A percentile compares a stretch with the other conserved stretches of the same genome.
Conservation (phyloP, 2,113 vertebrate species). For the Lathamus discolor region DNA sequence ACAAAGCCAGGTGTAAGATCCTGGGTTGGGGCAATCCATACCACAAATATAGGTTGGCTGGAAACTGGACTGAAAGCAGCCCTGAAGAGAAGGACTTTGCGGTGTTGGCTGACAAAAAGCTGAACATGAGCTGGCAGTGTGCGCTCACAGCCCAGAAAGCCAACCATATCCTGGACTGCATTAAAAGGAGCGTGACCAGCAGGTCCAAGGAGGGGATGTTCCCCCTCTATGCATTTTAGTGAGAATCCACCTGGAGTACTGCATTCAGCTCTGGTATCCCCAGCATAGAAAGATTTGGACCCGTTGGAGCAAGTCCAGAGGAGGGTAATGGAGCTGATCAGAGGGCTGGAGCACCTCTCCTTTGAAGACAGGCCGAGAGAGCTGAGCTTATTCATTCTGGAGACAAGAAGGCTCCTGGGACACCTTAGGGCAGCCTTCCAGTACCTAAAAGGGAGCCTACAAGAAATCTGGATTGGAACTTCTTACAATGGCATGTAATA, state of each 20-base stretch:
- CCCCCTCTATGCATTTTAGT: neutral
- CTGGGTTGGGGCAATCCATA: neutral
- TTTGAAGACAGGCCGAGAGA: neutral
- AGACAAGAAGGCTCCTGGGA: neutral
- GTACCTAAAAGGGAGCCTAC: neutral
- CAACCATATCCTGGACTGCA: neutral
- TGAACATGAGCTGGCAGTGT: neutral
- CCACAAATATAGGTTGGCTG: neutral
- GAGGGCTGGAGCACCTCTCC: neutral
- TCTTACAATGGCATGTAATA: neutral
- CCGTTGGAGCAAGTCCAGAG: neutral
- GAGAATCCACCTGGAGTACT: neutral
- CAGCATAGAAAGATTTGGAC: neutral
- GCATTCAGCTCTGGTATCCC: neutral
- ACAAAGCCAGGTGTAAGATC: neutral
- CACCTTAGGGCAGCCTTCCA: neutral
- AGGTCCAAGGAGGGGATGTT: neutral
- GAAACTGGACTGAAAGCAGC: neutral
- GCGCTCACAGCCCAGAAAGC: neutral
- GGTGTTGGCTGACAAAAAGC: neutral
- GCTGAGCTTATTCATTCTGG: neutral
- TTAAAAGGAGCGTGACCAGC: neutral
- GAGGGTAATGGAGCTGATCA: neutral
- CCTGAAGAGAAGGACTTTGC: neutral
- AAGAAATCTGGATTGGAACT: neutral